Evolutionary conservation across 2,888 invertebrate species (phyloP), one percentile per base, ranked within the genome.

Genomic region (Aspidapion aeneum): DNA sequence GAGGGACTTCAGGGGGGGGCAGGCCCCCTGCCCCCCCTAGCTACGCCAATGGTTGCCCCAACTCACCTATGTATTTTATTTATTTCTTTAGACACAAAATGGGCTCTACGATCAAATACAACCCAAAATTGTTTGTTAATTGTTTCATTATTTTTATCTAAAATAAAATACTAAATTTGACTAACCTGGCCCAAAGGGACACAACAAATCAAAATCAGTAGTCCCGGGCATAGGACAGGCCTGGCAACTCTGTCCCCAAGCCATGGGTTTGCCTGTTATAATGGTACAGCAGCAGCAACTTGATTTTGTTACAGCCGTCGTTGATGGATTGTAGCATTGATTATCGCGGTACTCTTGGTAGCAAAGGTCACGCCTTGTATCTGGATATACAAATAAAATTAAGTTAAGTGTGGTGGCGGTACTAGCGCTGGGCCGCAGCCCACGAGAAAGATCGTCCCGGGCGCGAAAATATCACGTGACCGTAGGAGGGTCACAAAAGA

Each of bases 251-350:
- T 85, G 89, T 1, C 94, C 94, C 93, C 93, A 94, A 7, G 90
- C 93, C 80, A 90, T 84, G 9, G 86, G 84, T 69, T 88, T 84
- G 0, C 89, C 90, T 70, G 85, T 72, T 50, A 87, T 83, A 9
- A 86, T 82, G 0, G 86, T 86, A 71, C 90, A 90, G 76, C 94
- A 94, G 75, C 94, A 94, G 71, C 94, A 94, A 73, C 89, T 89
- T 0, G 93, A 93, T 74, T 90, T 88, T 0, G 93, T 91, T n/a
- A 93, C 90, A 0, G 91, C 87, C 9, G 85, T 85, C 1, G 86
- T 83, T 0, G 91, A 89, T 0, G 93, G 91, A 67, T 89, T 90
- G 60, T 87, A 85, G 74, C 94, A 94, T 63, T 89, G 86, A 0
- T 90, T 93, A 67, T 90, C 89, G 74, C 86, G 86, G 77, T 85